phyloP scores from a whole-genome alignment of 2,113 vertebrate species.

The Solenodon paradoxus region DNA sequence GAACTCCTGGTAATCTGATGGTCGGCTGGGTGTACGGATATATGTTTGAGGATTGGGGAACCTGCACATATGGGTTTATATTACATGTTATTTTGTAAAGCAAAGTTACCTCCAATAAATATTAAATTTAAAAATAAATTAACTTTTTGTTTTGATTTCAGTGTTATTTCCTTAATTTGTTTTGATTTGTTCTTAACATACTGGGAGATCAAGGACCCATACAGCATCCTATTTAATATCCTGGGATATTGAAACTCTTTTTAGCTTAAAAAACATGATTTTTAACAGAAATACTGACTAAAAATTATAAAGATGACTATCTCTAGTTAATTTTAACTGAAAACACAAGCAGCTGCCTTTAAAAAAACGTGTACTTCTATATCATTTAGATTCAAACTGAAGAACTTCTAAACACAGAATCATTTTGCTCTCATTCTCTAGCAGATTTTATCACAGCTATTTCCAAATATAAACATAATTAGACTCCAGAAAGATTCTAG shows the following conservation, averaged over 20 bases:
- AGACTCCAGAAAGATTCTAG: background rate
- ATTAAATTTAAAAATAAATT: no score
- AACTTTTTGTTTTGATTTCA: conserved; percentile 35
- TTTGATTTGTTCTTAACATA: conserved; percentile 25
- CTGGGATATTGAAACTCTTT: background rate
- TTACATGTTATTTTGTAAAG: no score
- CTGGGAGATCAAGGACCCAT: background rate
- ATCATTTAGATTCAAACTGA: background rate
- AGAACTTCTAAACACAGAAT: background rate
- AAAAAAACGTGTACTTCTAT: background rate
- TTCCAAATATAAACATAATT: background rate
- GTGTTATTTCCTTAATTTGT: background rate
- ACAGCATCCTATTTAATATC: background rate
- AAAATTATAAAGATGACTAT: conserved; percentile 21
- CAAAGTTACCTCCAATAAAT: no score
- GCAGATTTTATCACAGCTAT: background rate
- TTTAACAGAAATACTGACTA: background rate
- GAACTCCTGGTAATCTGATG: no score
- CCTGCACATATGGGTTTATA: no score
- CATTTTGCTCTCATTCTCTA: background rate
- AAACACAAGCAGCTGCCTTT: background rate
- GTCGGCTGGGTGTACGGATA: no score
- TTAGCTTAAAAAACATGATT: background rate
- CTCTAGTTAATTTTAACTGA: background rate
- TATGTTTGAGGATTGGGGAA: no score